These are phyloP conservation scores for Zaprionus tsacasi DNA, from an alignment of 1,140 invertebrate species.

Conservation along the genomic window DNA sequence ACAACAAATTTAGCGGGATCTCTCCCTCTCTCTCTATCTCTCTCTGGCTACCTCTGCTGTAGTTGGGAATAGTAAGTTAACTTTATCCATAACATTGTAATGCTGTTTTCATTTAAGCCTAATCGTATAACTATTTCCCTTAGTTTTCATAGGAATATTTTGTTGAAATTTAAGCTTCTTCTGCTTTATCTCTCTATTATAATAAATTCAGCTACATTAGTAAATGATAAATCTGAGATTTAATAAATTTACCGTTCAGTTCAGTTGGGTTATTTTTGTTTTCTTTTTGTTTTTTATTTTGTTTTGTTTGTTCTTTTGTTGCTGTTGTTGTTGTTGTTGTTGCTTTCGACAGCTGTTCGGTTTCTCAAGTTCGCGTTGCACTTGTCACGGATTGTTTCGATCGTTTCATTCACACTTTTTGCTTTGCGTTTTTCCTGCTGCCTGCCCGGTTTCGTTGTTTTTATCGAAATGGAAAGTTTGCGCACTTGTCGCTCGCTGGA, in stretches of 20 bases:
- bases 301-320: slow-evolving; percentile 3
- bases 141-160: too few relatives aligned
- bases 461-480: slow-evolving; percentile 2
- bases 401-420: slow-evolving; percentile 19
- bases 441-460: background rate
- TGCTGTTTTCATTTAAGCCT: too few relatives aligned
- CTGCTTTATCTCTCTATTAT: too few relatives aligned
- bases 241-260: background rate
- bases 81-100: too few relatives aligned
- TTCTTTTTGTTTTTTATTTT: background rate
- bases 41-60: too few relatives aligned
- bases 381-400: slow-evolving; percentile 31
- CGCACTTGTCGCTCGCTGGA: slow-evolving; percentile 1
- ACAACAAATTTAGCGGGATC: background rate
- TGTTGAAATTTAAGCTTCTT: too few relatives aligned
- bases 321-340: slow-evolving; percentile 6
- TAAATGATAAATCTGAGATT: background rate
- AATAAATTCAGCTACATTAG: too few relatives aligned
- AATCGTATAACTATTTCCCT: too few relatives aligned
- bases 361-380: slow-evolving; percentile 32
- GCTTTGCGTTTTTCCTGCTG: background rate
- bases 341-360: slow-evolving; percentile 12
- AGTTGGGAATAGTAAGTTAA: too few relatives aligned
- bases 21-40: too few relatives aligned
- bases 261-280: background rate